Conservation (phyloP, 2,797 vertebrate genomes). For the Salmo trutta region DNA sequence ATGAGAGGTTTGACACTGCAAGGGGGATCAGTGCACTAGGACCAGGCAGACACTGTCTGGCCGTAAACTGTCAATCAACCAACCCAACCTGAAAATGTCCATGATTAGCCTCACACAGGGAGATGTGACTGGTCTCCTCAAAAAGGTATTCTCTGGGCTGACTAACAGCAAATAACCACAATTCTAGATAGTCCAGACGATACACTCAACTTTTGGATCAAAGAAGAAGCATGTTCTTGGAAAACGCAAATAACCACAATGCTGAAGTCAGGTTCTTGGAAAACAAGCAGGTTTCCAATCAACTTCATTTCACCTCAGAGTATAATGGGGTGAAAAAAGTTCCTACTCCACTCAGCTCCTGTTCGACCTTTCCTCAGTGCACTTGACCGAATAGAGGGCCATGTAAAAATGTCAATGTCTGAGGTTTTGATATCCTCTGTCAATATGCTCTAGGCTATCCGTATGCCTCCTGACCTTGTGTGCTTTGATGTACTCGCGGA, state of each 20-base stretch:
- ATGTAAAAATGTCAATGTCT: neutral
- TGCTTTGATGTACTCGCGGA: conserved; percentile 14
- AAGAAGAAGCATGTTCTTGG: neutral
- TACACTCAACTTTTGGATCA: neutral
- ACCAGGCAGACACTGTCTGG: neutral
- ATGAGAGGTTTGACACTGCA: neutral
- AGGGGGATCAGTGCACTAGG: neutral
- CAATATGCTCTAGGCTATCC: neutral
- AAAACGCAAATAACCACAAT: neutral
- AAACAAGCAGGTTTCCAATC: neutral
- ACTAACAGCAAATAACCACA: neutral
- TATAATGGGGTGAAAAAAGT: neutral
- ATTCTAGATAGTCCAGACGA: neutral
- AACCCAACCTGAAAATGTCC: neutral
- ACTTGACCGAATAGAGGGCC: neutral
- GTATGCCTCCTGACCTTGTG: neutral
- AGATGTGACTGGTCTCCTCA: neutral
- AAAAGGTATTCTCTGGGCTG: neutral
- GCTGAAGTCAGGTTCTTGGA: too few species aligned
- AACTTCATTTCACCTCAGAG: neutral
- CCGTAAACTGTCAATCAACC: conserved; percentile 1
- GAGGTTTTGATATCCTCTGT: neutral
- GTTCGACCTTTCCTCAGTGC: neutral
- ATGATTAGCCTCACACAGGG: neutral
- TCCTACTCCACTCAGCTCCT: neutral